Evolutionary conservation across 2,797 vertebrate genomes (phyloP).

Genomic region (Chiroxiphia lanceolata): DNA sequence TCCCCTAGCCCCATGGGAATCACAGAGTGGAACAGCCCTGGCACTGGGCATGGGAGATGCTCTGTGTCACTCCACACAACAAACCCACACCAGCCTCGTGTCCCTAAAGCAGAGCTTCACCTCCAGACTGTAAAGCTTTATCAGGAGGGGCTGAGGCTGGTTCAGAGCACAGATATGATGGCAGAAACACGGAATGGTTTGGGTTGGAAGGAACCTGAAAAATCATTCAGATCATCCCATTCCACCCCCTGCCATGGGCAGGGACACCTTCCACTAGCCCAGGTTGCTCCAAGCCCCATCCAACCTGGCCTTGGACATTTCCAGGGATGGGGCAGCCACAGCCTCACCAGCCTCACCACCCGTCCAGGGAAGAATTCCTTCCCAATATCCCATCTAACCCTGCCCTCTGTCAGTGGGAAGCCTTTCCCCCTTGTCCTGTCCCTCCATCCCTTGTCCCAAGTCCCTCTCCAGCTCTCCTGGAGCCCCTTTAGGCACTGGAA

Average conservation of each 20-base stretch:
- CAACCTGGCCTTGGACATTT: neutral
- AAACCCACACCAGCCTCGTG: neutral
- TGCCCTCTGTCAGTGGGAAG: neutral
- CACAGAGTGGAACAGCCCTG: rapidly evolving
- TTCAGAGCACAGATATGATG: neutral
- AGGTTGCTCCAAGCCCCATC: rapidly evolving
- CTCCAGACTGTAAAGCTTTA: neutral
- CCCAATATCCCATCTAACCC: neutral
- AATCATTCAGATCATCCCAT: rapidly evolving
- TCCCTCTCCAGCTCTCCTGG: neutral
- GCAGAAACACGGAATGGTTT: neutral
- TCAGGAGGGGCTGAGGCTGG: neutral
- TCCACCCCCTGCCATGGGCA: neutral
- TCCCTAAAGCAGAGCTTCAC: neutral
- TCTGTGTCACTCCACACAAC: neutral
- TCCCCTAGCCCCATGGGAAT: neutral
- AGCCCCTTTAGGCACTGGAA: neutral
- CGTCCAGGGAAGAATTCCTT: neutral
- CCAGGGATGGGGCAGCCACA: neutral
- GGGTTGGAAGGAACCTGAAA: neutral
- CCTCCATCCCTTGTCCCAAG: neutral
- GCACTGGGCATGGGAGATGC: neutral
- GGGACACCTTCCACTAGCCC: neutral
- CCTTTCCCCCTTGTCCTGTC: neutral
- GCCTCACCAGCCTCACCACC: neutral